Conservation (phyloP, 2,797 vertebrate species). For the Menidia menidia region DNA sequence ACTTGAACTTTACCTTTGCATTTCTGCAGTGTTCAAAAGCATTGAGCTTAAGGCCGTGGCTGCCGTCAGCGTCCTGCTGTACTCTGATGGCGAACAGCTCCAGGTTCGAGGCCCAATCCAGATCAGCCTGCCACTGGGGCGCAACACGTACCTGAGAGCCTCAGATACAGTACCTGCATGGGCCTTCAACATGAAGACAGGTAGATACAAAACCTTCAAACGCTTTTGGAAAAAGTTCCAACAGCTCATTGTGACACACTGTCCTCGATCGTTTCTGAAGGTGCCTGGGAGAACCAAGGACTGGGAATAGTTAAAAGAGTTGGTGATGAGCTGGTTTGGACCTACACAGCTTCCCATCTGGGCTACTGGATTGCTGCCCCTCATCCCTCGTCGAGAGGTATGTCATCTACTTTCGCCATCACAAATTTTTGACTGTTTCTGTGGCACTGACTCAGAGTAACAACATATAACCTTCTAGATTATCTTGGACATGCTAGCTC, state of each 20-base stretch:
- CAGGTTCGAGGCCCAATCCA: conserved; percentile 89
- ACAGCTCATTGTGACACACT: not conserved
- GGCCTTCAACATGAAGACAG: conserved; percentile 89
- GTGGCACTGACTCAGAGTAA: not conserved
- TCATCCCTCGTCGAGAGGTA: conserved; percentile 86
- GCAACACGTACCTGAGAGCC: conserved; percentile 70
- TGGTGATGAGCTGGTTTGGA: conserved; percentile 87
- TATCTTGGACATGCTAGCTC: conserved; percentile 70
- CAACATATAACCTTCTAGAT: conserved; percentile 64
- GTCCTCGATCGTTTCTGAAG: conserved; percentile 63
- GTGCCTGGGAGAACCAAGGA: conserved; percentile 92
- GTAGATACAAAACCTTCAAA: conserved; percentile 64
- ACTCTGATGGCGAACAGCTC: conserved; percentile 85
- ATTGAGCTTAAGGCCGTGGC: conserved; percentile 88
- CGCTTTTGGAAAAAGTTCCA: not conserved
- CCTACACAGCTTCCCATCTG: conserved; percentile 89
- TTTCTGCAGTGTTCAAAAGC: conserved; percentile 83
- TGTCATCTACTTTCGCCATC: too few relatives aligned
- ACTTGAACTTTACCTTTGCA: not conserved
- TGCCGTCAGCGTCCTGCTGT: conserved; percentile 86
- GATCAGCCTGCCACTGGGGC: conserved; percentile 87
- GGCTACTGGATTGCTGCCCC: conserved; percentile 95
- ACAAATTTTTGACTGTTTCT: not conserved
- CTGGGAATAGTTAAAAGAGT: conserved; percentile 85
- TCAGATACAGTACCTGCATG: conserved; percentile 90